Conservation (phyloP, 2,113 vertebrate genomes). For the Podiceps cristatus region DNA sequence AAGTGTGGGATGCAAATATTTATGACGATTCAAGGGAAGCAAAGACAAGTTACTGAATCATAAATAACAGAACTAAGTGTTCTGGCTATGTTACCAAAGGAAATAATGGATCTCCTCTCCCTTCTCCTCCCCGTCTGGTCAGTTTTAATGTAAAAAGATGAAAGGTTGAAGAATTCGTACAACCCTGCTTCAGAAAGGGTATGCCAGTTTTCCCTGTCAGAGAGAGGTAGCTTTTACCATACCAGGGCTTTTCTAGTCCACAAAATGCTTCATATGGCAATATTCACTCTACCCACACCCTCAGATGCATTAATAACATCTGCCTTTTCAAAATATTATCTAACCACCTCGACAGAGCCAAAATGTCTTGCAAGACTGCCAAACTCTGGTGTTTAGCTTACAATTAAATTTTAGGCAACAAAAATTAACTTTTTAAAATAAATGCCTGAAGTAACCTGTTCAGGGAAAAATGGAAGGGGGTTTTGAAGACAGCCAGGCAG, state of each 20-base stretch:
- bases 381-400: not conserved
- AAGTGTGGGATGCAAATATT: not conserved
- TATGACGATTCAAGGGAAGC: not conserved
- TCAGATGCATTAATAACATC: not conserved
- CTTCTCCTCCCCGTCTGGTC: not conserved
- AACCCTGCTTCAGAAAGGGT: fast-evolving
- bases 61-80: not conserved
- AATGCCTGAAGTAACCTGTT: not conserved
- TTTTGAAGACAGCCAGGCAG: not conserved
- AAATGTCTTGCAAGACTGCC: not conserved
- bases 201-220: not conserved
- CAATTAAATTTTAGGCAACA: not conserved
- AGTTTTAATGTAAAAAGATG: not conserved
- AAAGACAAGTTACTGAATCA: not conserved
- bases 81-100: not conserved
- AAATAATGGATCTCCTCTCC: fast-evolving
- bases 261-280: fast-evolving
- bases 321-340: not conserved
- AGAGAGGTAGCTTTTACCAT: not conserved
- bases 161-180: not conserved
- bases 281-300: not conserved
- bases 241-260: not conserved
- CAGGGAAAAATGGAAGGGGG: not conserved
- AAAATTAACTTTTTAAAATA: not conserved
- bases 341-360: not conserved